Conservation (phyloP, 2,797 vertebrate genomes). For the Pseudochirops corinnae region DNA sequence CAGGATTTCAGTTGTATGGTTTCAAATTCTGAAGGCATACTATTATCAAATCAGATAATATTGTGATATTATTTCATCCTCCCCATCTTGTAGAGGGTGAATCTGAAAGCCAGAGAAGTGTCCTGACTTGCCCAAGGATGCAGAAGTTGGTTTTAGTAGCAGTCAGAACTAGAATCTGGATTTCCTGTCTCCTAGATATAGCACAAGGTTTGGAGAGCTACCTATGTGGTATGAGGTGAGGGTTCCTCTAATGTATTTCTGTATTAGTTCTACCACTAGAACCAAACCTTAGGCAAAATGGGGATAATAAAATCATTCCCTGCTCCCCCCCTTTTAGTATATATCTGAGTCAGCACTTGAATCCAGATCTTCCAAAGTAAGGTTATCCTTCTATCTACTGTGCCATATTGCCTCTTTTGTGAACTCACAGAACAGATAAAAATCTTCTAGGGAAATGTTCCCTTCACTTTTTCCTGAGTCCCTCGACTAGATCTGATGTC, state of each 20-base stretch:
- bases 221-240: background rate
- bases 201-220: background rate
- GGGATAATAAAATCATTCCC: background rate
- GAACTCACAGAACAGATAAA: background rate
- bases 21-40: background rate
- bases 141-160: background rate
- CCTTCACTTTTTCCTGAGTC: background rate
- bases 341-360: background rate
- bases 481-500: background rate
- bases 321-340: too few relatives aligned
- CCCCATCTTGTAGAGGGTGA: background rate
- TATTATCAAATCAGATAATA: background rate
- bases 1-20: background rate
- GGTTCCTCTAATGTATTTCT: background rate
- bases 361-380: background rate
- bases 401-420: background rate
- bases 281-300: background rate
- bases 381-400: background rate
- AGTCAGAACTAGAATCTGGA: background rate
- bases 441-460: background rate
- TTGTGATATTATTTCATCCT: background rate
- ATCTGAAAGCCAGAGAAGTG: background rate
- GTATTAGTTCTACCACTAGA: background rate
- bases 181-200: background rate
- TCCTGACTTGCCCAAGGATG: background rate